Conservation (phyloP, 2,113 vertebrate species). For the Gobio gobio region DNA sequence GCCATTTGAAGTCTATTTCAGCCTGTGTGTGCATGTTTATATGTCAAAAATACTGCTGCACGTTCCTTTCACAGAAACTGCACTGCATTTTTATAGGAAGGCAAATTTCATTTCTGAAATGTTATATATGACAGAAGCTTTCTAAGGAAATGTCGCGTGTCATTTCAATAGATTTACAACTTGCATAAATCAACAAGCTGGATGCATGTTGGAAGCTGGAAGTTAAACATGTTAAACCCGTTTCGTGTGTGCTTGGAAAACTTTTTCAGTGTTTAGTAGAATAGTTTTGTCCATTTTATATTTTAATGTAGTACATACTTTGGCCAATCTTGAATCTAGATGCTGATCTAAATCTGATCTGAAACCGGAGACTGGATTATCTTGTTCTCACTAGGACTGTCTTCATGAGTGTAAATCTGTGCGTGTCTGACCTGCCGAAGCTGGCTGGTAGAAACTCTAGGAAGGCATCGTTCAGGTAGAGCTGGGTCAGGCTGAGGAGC, state of each 20-base stretch:
- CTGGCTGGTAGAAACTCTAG: constrained; percentile 96
- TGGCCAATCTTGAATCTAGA: background rate
- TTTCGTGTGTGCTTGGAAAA: background rate
- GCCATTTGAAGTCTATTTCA: background rate
- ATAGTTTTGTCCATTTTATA: background rate
- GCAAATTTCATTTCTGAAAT: background rate
- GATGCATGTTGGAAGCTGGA: too few species aligned
- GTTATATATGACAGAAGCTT: background rate
- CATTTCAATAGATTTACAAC: background rate
- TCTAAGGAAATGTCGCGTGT: background rate
- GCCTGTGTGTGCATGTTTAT: background rate
- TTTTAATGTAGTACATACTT: constrained; percentile 19
- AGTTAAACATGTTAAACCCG: background rate
- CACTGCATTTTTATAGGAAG: background rate
- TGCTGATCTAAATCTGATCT: background rate
- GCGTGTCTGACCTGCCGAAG: constrained; percentile 90
- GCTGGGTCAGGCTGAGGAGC: constrained; percentile 93
- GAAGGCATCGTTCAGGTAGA: constrained; percentile 98
- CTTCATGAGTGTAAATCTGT: background rate
- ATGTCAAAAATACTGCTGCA: background rate
- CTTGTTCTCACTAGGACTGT: background rate
- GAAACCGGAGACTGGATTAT: background rate
- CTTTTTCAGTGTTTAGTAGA: background rate
- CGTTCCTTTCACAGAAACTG: background rate
- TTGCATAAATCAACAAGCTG: background rate